Evolutionary conservation across 2,113 vertebrate genomes (phyloP).

Genomic region (Zosterops borbonicus): DNA sequence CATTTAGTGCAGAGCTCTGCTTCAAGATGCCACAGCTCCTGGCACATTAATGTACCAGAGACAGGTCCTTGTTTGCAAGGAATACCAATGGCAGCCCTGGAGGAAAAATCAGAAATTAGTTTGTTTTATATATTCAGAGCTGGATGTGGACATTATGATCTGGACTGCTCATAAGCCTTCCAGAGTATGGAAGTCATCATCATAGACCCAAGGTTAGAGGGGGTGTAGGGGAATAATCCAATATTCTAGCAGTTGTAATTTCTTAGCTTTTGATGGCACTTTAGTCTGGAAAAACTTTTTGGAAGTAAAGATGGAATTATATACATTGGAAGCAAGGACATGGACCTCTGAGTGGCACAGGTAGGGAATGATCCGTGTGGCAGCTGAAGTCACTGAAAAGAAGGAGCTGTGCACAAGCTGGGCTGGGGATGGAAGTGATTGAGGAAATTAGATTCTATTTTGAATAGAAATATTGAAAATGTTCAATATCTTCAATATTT

Average conservation of each 20-base stretch:
- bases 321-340: background rate
- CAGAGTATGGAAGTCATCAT: background rate
- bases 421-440: background rate
- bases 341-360: accelerated
- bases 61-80: background rate
- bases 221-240: background rate
- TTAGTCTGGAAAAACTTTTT: background rate
- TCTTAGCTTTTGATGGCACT: background rate
- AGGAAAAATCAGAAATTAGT: background rate
- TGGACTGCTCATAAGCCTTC: background rate
- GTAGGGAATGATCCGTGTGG: background rate
- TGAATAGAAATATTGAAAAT: too few species aligned
- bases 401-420: accelerated
- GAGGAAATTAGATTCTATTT: too few species aligned
- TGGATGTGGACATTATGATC: background rate
- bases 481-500: too few species aligned
- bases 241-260: background rate
- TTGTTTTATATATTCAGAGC: background rate
- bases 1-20: background rate
- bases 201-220: background rate
- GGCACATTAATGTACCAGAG: background rate
- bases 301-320: accelerated
- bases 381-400: background rate
- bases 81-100: background rate
- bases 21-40: background rate